These are phyloP conservation scores for Fregata magnificens DNA, from an alignment of 2,113 vertebrate genomes.

Conservation along the genomic window DNA sequence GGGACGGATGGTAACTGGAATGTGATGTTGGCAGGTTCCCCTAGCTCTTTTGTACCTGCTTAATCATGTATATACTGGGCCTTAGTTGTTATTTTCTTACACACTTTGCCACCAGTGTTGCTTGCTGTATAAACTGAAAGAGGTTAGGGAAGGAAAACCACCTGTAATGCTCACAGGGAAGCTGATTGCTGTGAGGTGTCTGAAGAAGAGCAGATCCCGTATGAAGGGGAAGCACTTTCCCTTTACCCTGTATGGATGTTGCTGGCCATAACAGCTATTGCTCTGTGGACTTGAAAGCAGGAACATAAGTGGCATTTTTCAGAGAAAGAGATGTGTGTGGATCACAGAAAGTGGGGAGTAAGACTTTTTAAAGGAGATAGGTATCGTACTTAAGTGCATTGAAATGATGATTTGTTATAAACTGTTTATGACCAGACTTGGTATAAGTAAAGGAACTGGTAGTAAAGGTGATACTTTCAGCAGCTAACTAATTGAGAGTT, in stretches of 20 bases:
- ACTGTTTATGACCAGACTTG: not conserved
- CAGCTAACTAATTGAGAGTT: not conserved
- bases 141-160: not conserved
- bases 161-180: not conserved
- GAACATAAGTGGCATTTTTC: not conserved
- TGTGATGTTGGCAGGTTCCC: not conserved
- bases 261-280: not conserved
- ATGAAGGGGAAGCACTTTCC: not conserved
- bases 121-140: not conserved
- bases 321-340: not conserved
- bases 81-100: not conserved
- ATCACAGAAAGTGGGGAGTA: not conserved
- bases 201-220: not conserved
- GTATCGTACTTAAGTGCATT: fast-evolving
- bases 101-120: not conserved
- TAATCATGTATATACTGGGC: not conserved
- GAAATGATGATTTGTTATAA: not conserved
- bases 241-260: not conserved
- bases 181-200: not conserved
- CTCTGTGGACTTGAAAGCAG: not conserved
- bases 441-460: not conserved
- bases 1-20: not conserved
- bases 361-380: not conserved
- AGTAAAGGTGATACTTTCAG: not conserved
- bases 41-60: not conserved